Conservation (phyloP, 1,140 invertebrate genomes). For the Atta texana region DNA sequence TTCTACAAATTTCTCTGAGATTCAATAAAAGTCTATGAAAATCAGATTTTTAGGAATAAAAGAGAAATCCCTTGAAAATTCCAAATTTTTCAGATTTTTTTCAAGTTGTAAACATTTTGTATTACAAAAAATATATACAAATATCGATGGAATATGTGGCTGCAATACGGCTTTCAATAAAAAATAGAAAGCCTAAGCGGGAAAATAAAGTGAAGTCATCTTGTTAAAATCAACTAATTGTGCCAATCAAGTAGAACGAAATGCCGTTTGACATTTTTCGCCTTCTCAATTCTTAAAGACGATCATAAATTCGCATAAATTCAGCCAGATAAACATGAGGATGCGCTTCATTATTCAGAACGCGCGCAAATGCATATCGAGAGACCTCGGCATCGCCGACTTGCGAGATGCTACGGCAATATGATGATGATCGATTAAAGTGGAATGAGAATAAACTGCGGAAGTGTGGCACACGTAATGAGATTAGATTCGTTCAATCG, state of each 20-base stretch:
- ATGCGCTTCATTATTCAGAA: conserved; percentile 18
- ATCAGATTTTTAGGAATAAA: no score
- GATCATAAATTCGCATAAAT: conserved; percentile 41
- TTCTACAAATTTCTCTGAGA: no score
- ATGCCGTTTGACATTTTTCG: not conserved
- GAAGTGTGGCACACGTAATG: conserved; percentile 27
- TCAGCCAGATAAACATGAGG: conserved; percentile 19
- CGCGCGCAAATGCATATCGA: not conserved
- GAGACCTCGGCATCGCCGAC: not conserved
- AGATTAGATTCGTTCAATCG: conserved; percentile 50
- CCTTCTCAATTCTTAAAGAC: not conserved
- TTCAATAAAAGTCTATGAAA: no score
- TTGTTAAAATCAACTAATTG: conserved; percentile 3
- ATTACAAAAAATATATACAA: conserved; percentile 1
- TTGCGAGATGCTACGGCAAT: conserved; percentile 5
- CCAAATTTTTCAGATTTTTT: no score
- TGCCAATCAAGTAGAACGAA: not conserved
- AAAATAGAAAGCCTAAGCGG: not conserved
- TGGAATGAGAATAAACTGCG: conserved; percentile 48
- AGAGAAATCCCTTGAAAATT: no score
- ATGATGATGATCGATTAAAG: conserved; percentile 47
- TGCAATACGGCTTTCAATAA: not conserved
- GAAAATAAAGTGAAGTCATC: not conserved
- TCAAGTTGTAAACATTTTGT: no score
- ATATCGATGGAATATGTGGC: not conserved